Evolutionary conservation across 2,888 invertebrate genomes (phyloP), one percentile per base, ranked within the genome.

Genomic region (Drosophila subquinaria): DNA sequence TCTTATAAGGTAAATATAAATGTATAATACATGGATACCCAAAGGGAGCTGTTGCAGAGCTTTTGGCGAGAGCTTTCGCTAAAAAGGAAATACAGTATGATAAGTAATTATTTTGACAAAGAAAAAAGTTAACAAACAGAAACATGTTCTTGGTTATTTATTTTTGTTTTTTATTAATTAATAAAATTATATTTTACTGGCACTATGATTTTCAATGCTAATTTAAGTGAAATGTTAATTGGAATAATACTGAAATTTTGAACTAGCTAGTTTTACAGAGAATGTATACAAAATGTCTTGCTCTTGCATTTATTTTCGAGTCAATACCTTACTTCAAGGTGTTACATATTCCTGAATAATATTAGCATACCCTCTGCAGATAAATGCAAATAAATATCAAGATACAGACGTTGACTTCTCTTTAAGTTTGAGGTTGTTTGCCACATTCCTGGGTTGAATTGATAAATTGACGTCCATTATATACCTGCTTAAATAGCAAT

Each of bases 381-480:
- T 36, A 45, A 3, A 45, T 15, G 10, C 11, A 38, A 36, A 57
- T 15, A 20, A 27, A 27, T 51, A 17, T 11, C 15, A 10, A n/a
- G 17, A 42, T 15, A 38, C 20, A 47, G 53, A 55, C 51, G 27
- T 59, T 64, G 71, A 71, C 71, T 50, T 55, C 70, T 36, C 69
- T 51, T 55, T 11, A 60, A 51, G 45, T 56, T 74, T 62, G 30
- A 43, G 60, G 13, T 72, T 71, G 72, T 52, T 61, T 71, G 60
- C 13, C 33, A 51, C 33, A 61, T 66, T 55, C 55, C 48, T 61
- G 51, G 45, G 17, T 45, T 48, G 36, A 48, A 57, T 53, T 68
- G 52, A 45, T 35, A 45, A 59, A 64, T 71, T 23, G 45, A 27
- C 27, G 42, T 33, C 8, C 11, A 23, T 42, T 42, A 38, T 33